A percentile compares a stretch with the other conserved stretches of the same genome.
Conservation (phyloP, 2,113 vertebrate species). For the Prochilodus magdalenae region DNA sequence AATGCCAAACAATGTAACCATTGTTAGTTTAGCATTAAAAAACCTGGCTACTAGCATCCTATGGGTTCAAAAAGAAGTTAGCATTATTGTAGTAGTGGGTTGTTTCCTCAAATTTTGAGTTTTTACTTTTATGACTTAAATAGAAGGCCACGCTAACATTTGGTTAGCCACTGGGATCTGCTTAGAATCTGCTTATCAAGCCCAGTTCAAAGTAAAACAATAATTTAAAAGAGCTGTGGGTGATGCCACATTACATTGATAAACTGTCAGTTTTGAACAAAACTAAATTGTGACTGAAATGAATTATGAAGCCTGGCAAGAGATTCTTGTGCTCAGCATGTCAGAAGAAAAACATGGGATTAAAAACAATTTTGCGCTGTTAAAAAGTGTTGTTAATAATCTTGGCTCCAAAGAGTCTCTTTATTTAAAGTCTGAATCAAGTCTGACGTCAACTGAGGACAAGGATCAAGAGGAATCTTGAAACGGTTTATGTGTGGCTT, state of each 20-base stretch:
- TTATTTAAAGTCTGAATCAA: not conserved
- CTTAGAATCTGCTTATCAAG: not conserved
- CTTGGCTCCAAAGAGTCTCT: not conserved
- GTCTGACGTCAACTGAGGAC: conserved; percentile 4
- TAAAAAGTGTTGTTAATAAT: not conserved
- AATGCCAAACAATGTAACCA: too few species aligned
- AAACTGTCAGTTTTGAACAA: not conserved
- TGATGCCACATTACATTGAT: too few species aligned
- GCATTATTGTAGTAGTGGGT: too few species aligned
- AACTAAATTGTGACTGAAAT: not conserved
- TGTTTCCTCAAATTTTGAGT: too few species aligned
- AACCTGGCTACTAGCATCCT: too few species aligned
- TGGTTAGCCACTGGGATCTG: too few species aligned
- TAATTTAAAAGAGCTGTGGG: too few species aligned
- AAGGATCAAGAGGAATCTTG: not conserved
- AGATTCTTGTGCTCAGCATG: not conserved
- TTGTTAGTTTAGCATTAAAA: too few species aligned
- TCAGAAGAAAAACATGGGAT: not conserved
- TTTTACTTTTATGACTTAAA: too few species aligned
- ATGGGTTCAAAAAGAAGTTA: too few species aligned
- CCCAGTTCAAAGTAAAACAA: not conserved
- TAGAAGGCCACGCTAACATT: too few species aligned
- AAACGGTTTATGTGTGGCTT: not conserved
- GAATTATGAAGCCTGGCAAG: not conserved
- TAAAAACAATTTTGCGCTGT: not conserved